Percentiles rank a stretch among this genome's conserved stretches.
Evolutionary conservation across 2,797 vertebrate genomes (phyloP).

Genomic region (Sparidentex hasta): DNA sequence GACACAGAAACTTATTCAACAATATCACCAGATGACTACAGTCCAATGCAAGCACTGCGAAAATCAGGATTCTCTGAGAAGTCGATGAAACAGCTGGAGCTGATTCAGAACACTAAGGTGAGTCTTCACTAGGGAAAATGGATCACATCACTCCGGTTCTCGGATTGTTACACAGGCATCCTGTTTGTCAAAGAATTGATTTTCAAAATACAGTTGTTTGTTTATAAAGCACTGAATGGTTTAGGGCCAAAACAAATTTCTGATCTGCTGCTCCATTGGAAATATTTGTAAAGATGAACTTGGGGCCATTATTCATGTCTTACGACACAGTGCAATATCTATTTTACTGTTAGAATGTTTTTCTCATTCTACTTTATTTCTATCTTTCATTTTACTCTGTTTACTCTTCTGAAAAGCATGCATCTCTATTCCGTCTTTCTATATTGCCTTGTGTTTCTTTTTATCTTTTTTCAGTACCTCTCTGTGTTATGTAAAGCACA

Average conservation of each 20-base stretch:
- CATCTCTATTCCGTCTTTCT: background rate
- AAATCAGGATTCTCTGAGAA: no score
- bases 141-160: background rate
- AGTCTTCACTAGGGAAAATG: background rate
- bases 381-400: background rate
- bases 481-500: background rate
- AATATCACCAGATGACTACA: no score
- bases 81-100: background rate
- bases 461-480: background rate
- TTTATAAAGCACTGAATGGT: background rate
- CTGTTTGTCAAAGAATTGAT: no score
- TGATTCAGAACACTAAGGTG: background rate
- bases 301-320: background rate
- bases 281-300: background rate
- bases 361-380: background rate
- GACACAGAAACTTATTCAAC: no score
- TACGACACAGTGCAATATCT: background rate
- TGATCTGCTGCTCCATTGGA: background rate
- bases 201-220: no score
- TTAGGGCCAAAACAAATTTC: background rate
- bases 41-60: no score
- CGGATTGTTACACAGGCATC: no score
- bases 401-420: background rate
- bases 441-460: background rate
- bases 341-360: background rate